Evolutionary conservation across 2,888 invertebrate genomes (phyloP).

Genomic region (Lithosia quadra): DNA sequence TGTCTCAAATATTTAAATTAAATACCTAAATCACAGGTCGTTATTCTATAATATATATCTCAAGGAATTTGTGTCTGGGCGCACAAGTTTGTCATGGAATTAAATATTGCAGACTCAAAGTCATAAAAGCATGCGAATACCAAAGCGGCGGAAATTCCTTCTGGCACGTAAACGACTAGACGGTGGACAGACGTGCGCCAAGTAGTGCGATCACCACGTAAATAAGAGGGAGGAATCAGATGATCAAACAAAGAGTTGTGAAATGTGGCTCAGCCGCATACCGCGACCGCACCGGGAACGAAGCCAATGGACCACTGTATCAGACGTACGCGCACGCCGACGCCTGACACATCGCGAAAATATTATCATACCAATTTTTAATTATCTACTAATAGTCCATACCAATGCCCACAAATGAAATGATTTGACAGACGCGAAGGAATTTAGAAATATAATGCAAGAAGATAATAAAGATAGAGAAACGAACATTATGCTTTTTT

Average conservation of each 20-base stretch:
- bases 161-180: slow-evolving; percentile 79
- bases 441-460: slow-evolving; percentile 1
- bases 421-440: neutral
- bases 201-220: slow-evolving; percentile 68
- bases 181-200: slow-evolving; percentile 78
- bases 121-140: slow-evolving; percentile 75
- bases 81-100: slow-evolving; percentile 72
- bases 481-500: neutral
- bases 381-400: slow-evolving; percentile 28
- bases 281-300: slow-evolving; percentile 73
- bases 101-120: slow-evolving; percentile 73
- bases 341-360: slow-evolving; percentile 60
- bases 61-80: slow-evolving; percentile 66
- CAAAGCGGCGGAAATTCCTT: slow-evolving; percentile 78
- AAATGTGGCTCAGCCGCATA: slow-evolving; percentile 77
- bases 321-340: slow-evolving; percentile 49
- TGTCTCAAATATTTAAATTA: slow-evolving; percentile 1
- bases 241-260: slow-evolving; percentile 81
- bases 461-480: neutral
- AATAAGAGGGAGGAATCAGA: slow-evolving; percentile 72
- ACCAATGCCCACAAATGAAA: slow-evolving; percentile 7
- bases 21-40: slow-evolving; percentile 25
- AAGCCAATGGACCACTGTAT: slow-evolving; percentile 77
- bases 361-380: slow-evolving; percentile 62
- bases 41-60: slow-evolving; percentile 50